Conservation (phyloP, 2,888 invertebrate species). For the Tetragonisca angustula region DNA sequence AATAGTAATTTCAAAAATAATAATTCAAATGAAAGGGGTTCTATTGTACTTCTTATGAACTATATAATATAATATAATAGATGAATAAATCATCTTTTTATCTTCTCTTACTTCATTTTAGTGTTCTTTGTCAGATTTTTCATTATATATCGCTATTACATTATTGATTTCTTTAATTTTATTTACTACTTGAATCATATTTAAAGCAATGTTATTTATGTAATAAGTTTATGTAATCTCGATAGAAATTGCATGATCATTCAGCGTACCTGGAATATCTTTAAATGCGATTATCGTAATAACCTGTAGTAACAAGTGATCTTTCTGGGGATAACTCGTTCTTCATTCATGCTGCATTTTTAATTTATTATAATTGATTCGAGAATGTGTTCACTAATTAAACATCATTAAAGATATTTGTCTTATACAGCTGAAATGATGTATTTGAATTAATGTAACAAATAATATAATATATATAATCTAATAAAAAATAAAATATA, state of each 20-base stretch:
- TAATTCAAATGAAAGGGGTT: too few species aligned
- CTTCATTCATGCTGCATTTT: background rate
- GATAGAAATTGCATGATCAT: background rate
- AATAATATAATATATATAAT: background rate
- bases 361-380: background rate
- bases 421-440: background rate
- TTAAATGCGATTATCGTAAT: background rate
- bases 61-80: too few species aligned
- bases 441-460: background rate
- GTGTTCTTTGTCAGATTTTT: too few species aligned
- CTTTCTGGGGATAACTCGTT: conserved; percentile 21
- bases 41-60: too few species aligned
- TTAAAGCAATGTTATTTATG: conserved; percentile 2
- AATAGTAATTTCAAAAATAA: too few species aligned
- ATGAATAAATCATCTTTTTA: too few species aligned
- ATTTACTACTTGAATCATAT: background rate
- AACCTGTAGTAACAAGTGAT: conserved; percentile 38
- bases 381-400: background rate
- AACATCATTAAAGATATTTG: background rate
- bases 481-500: background rate
- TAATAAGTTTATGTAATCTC: conserved; percentile 2
- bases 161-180: background rate
- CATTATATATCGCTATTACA: background rate
- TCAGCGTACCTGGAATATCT: background rate
- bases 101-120: too few species aligned